Evolutionary conservation across 1,140 invertebrate species (phyloP).

Genomic region (Drosophila willistoni): DNA sequence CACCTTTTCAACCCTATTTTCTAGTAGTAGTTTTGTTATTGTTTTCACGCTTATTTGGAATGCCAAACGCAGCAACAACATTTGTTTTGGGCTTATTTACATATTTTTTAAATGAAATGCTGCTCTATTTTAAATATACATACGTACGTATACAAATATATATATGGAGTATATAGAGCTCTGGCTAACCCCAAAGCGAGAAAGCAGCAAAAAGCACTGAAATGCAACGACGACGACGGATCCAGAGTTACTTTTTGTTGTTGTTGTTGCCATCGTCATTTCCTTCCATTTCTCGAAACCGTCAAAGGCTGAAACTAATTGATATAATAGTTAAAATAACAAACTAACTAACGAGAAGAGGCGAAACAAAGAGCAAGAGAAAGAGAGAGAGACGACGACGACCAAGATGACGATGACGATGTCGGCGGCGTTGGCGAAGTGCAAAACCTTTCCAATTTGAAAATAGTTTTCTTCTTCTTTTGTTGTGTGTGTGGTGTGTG

Average conservation of each 20-base stretch:
- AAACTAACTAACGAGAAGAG: conserved; percentile 80
- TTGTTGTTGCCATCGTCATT: conserved; percentile 36
- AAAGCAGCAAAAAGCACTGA: conserved; percentile 60
- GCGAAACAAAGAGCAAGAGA: conserved; percentile 25
- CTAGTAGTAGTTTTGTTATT: conserved; percentile 20
- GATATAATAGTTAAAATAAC: conserved; percentile 82
- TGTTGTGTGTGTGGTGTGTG: conserved; percentile 12
- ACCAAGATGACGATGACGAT: not conserved
- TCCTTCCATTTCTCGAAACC: conserved; percentile 47
- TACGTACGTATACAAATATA: conserved; percentile 9
- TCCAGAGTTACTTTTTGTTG: conserved; percentile 9
- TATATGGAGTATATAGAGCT: conserved; percentile 28
- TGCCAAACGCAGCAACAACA: conserved; percentile 49
- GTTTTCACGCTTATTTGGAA: conserved; percentile 59
- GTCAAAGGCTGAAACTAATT: conserved; percentile 77
- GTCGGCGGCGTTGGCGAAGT: conserved; percentile 63
- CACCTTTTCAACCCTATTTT: conserved; percentile 57
- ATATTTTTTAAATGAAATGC: conserved; percentile 68
- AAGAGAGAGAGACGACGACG: not conserved
- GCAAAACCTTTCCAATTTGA: conserved; percentile 81
- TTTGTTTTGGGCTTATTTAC: conserved; percentile 55
- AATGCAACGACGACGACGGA: conserved; percentile 64
- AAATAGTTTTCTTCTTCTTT: conserved; percentile 72
- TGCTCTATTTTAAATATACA: conserved; percentile 22
- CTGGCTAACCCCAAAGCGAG: conserved; percentile 38